These are phyloP conservation scores for Porites evermanni DNA, from an alignment of 92 coral and sea anemone species.

Conservation along the genomic window DNA sequence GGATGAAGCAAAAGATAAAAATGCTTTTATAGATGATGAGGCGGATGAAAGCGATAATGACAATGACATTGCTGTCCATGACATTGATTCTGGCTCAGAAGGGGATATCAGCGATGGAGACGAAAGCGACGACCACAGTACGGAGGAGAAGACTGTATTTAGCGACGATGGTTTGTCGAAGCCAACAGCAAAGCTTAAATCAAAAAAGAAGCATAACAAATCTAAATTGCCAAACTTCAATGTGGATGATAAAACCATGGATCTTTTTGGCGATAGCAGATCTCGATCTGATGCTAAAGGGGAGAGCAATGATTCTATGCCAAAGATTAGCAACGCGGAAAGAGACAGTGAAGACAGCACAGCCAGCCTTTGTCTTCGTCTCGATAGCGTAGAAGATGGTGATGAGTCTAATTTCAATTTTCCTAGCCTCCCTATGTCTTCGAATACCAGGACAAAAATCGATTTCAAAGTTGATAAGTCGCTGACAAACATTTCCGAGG, in stretches of 20 bases:
- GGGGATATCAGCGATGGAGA: constrained; percentile 79
- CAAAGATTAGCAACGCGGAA: constrained; percentile 3
- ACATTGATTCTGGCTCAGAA: constrained; percentile 80
- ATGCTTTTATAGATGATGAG: constrained; percentile 66
- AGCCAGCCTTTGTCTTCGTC: constrained; percentile 76
- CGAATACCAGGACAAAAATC: constrained; percentile 41
- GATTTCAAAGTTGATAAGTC: constrained; percentile 38
- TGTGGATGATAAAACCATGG: constrained; percentile 79
- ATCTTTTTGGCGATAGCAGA: constrained; percentile 77
- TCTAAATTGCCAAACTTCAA: neutral
- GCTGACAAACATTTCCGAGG: constrained; percentile 47
- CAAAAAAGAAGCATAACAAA: constrained; percentile 21
- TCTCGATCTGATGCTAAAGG: constrained; percentile 48
- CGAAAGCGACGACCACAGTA: constrained; percentile 54
- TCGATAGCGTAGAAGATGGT: constrained; percentile 88
- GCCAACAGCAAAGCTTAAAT: neutral
- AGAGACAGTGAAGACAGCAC: constrained; percentile 41
- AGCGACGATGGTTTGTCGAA: constrained; percentile 42
- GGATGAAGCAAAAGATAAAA: constrained; percentile 41
- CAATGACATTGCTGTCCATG: constrained; percentile 20
- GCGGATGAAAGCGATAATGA: constrained; percentile 65
- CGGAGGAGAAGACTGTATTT: constrained; percentile 59
- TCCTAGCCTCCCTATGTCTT: constrained; percentile 34
- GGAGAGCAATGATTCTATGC: constrained; percentile 18
- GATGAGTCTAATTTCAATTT: constrained; percentile 45